Conservation (phyloP, 1,140 invertebrate genomes). For the Calephelis virginiensis region DNA sequence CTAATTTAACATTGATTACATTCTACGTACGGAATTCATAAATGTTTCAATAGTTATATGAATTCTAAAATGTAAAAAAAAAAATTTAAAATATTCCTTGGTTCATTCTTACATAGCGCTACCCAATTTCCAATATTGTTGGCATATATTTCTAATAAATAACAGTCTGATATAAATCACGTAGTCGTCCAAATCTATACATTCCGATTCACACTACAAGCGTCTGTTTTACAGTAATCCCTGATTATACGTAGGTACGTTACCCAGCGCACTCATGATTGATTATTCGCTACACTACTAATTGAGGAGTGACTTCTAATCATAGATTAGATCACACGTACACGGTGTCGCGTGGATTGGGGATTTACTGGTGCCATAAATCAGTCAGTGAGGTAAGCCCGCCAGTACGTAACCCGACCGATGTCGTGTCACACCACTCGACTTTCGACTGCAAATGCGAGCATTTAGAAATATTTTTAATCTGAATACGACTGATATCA, state of each 20-base stretch:
- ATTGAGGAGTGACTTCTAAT: conserved; percentile 38
- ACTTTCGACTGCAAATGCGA: conserved; percentile 38
- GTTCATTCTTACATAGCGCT: no score
- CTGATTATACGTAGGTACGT: conserved; percentile 2
- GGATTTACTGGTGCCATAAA: conserved; percentile 63
- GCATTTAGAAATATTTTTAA: background rate
- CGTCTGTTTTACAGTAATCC: conserved; percentile 5
- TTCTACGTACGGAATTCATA: no score
- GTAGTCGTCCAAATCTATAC: conserved; percentile 6
- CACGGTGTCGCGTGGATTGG: conserved; percentile 62
- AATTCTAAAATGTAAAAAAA: no score
- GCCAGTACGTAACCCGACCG: conserved; percentile 60
- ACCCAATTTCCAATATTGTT: no score
- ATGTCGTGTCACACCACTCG: conserved; percentile 46
- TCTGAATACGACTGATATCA: no score
- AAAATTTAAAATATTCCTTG: no score
- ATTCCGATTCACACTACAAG: conserved; percentile 24
- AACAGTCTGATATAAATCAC: conserved; percentile 4
- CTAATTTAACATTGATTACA: no score
- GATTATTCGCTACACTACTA: conserved; percentile 21
- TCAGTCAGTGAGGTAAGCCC: conserved; percentile 65
- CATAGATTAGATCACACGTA: conserved; percentile 43
- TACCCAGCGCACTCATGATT: conserved; percentile 15
- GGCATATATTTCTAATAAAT: background rate
- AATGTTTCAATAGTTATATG: no score